A percentile compares a stretch with the other conserved stretches of the same genome.
Conservation (phyloP, 2,888 invertebrate species). For the Brachyptera risi region DNA sequence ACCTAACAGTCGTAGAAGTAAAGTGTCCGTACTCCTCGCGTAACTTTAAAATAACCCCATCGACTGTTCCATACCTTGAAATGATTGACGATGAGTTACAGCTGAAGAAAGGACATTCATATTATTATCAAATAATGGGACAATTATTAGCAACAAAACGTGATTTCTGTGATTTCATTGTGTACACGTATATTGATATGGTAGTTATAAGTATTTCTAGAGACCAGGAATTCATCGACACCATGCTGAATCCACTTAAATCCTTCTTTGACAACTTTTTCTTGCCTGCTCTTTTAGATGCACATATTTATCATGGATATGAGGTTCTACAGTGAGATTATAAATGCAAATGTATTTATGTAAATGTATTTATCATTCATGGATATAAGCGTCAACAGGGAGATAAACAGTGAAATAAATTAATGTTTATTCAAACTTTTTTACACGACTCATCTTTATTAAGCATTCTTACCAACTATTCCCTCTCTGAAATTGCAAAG, state of each 20-base stretch:
- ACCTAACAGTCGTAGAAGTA: constrained; percentile 29
- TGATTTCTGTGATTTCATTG: constrained; percentile 26
- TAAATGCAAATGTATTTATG: too few species aligned
- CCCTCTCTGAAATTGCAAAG: constrained; percentile 32
- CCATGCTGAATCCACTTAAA: constrained; percentile 24
- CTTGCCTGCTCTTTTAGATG: constrained; percentile 26
- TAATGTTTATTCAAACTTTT: neutral
- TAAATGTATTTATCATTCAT: too few species aligned
- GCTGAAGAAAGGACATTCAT: constrained; percentile 25
- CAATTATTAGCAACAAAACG: constrained; percentile 29
- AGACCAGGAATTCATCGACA: constrained; percentile 29
- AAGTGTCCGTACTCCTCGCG: constrained; percentile 28
- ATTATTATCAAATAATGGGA: constrained; percentile 21
- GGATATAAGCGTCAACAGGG: too few species aligned
- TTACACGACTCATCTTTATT: neutral
- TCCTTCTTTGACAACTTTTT: constrained; percentile 27
- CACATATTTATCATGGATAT: constrained; percentile 28
- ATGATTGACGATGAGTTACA: constrained; percentile 21
- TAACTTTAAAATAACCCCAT: constrained; percentile 20
- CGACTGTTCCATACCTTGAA: constrained; percentile 27
- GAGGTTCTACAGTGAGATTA: neutral
- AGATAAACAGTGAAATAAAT: neutral
- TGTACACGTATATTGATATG: constrained; percentile 28
- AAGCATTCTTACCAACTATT: constrained; percentile 17
- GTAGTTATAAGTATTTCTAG: constrained; percentile 23